phyloP scores from a whole-genome alignment of 2,113 vertebrate genomes.

The Nymphicus hollandicus region DNA sequence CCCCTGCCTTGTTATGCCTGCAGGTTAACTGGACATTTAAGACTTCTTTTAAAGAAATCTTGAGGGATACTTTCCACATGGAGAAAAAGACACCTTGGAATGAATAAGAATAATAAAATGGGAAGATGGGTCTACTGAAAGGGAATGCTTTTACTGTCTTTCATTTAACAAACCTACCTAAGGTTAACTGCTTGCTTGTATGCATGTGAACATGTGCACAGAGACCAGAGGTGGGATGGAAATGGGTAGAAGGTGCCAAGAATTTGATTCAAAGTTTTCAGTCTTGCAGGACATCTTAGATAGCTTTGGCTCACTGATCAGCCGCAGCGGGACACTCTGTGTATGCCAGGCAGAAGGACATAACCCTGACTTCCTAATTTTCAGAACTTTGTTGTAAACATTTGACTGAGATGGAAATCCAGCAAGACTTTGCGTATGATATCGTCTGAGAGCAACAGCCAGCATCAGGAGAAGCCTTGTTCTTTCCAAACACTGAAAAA shows the following conservation, averaged over 20 bases:
- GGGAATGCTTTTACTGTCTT: rapidly evolving
- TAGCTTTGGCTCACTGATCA: not conserved
- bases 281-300: not conserved
- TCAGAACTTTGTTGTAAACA: not conserved
- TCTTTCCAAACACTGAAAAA: not conserved
- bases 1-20: not conserved
- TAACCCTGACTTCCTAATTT: not conserved
- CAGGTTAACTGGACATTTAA: not conserved
- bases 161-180: not conserved
- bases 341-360: not conserved
- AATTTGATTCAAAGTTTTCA: not conserved
- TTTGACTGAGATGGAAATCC: not conserved
- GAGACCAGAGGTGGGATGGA: not conserved
- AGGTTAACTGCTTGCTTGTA: not conserved
- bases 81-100: not conserved
- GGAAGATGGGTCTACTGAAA: not conserved
- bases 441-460: not conserved
- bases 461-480: not conserved
- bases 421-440: not conserved
- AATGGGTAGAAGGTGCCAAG: not conserved
- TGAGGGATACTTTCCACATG: not conserved
- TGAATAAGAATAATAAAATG: not conserved
- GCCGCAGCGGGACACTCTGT: not conserved
- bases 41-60: not conserved
- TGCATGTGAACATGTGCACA: rapidly evolving